phyloP scores from a whole-genome alignment of 2,888 invertebrate species.

The Drosophila subquinaria region DNA sequence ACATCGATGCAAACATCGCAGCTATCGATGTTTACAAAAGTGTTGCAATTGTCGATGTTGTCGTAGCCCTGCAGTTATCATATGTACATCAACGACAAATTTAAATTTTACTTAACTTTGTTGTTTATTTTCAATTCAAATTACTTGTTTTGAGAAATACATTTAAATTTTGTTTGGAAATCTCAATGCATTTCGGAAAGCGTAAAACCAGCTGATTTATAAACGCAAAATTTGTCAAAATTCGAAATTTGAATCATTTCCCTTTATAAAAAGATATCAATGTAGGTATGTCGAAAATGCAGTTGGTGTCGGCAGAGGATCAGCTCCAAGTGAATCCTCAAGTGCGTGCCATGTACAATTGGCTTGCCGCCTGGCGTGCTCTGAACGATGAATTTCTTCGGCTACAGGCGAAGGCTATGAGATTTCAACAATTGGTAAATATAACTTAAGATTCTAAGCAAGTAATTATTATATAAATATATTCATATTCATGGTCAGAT shows the following conservation, averaged over 20 bases:
- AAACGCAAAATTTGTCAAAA: slow-evolving; percentile 5
- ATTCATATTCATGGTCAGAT: slow-evolving; percentile 4
- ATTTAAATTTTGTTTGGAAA: neutral
- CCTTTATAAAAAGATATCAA: neutral
- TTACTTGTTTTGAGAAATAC: neutral
- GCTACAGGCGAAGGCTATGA: neutral
- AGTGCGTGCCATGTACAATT: slow-evolving; percentile 12
- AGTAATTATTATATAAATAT: neutral
- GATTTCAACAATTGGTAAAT: slow-evolving; percentile 21
- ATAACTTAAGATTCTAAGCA: neutral
- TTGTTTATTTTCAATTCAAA: neutral
- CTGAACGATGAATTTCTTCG: neutral
- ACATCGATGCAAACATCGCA: neutral
- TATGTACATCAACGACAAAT: neutral
- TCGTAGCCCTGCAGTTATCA: neutral
- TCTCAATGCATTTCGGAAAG: neutral
- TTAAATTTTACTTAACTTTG: neutral
- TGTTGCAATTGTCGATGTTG: neutral
- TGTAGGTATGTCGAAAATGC: neutral
- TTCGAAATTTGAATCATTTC: slow-evolving; percentile 6
- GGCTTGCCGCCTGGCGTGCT: slow-evolving; percentile 26
- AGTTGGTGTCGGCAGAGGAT: neutral
- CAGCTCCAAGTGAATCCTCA: neutral
- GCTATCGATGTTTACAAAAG: neutral
- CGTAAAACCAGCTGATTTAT: neutral